Evolutionary conservation across 2,797 vertebrate species (phyloP), one percentile per base, ranked within the genome.

Genomic region (Enoplosus armatus): DNA sequence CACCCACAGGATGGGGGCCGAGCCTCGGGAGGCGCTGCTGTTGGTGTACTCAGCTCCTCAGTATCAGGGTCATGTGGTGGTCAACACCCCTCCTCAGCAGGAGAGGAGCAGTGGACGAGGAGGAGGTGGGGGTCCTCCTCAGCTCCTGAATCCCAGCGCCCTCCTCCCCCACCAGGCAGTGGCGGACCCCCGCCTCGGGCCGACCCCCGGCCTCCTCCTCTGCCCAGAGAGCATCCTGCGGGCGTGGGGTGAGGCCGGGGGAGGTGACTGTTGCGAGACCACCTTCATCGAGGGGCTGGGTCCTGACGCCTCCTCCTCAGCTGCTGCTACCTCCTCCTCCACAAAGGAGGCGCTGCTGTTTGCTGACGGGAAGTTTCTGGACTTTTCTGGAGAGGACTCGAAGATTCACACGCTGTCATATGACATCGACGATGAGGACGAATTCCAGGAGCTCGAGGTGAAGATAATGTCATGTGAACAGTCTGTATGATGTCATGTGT

Each of bases 381-480:
- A 97, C 70, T 95, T 97, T 60, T 95, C 96, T 0, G 85, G 93
- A 0, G 97, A 98, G 0, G 96, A 98, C 7, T 91, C 95, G 77
- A 98, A 97, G 94, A 96, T 98, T 85, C 97, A 97, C 41, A 97
- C 97, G 1, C 95, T 98, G 31, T 98, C 97, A 16, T 98, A 97
- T 0, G 96, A 98, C 0, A 93, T 97, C 14, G 97, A 98, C 1
- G 96, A 98, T 0, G 97, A 98, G 0, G 97, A 98, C 4, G 97
- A 98, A 35, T 97, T 98, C 86, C 97, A 98, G 90, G 97, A 98
- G 79, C 90, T 98, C 3, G 97, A 98, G 97, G 97, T 99, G 80
- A 85, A 31, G 6, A 65, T 35, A n/a, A n/a, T n/a, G n/a, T 56
- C 37, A 45, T 7, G 8, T n/a, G n/a, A n/a, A n/a, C n/a, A n/a